These are phyloP conservation scores for Erythrocebus patas DNA, from an alignment of 2,113 vertebrate species.

Conservation along the genomic window DNA sequence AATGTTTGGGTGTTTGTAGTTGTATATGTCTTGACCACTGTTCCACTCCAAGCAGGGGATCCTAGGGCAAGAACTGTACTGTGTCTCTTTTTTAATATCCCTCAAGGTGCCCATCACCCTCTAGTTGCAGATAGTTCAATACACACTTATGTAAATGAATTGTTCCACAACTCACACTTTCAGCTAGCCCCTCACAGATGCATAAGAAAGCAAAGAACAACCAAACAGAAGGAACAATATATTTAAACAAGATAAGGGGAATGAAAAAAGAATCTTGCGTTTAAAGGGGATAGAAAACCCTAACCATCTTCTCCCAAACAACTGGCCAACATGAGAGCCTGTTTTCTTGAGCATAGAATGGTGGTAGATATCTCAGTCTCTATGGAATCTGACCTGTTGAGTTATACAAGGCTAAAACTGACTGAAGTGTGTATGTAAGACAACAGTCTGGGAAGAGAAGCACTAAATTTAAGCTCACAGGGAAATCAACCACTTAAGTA, in stretches of 20 bases:
- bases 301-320: background rate
- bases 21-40: background rate
- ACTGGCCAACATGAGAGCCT: background rate
- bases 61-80: background rate
- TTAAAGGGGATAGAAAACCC: background rate
- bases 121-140: background rate
- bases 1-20: background rate
- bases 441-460: background rate
- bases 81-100: background rate
- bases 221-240: background rate
- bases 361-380: background rate
- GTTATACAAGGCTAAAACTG: background rate
- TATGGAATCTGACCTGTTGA: background rate
- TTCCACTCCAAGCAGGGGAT: background rate
- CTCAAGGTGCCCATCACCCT: background rate
- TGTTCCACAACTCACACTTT: background rate
- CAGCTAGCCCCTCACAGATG: background rate
- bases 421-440: background rate
- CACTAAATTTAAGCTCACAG: background rate
- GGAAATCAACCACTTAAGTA: background rate
- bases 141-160: background rate
- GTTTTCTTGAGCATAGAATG: background rate
- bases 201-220: background rate
- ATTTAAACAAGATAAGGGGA: background rate
- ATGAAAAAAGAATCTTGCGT: background rate